Evolutionary conservation across 1,140 invertebrate genomes (phyloP).

Genomic region (Plutomurus gul): DNA sequence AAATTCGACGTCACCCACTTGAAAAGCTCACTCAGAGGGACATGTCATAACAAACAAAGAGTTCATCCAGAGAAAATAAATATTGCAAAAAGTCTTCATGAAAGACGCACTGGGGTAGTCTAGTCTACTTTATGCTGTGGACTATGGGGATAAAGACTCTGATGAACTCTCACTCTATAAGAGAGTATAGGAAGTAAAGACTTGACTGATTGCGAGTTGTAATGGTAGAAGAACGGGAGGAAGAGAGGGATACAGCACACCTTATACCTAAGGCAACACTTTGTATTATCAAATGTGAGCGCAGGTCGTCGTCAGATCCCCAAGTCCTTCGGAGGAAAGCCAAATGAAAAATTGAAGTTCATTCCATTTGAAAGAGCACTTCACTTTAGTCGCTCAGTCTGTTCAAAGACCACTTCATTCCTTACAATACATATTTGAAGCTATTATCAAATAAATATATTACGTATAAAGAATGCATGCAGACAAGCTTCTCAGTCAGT

Average conservation of each 20-base stretch:
- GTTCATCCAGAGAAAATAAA: conserved; percentile 46
- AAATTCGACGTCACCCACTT: conserved; percentile 53
- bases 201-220: background rate
- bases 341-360: conserved; percentile 50
- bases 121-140: background rate
- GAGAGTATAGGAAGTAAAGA: background rate
- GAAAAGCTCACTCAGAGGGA: conserved; percentile 40
- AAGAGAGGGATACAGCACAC: too few species aligned
- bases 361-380: conserved; percentile 40
- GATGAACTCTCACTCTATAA: background rate
- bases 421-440: background rate
- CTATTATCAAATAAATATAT: background rate
- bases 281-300: conserved; percentile 4
- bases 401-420: conserved; percentile 9
- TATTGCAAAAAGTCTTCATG: conserved; percentile 52
- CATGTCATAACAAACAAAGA: conserved; percentile 53
- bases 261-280: background rate
- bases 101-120: conserved; percentile 31
- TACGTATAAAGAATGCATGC: background rate
- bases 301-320: background rate
- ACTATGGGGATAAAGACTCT: background rate
- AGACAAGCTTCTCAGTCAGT: background rate
- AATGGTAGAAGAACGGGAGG: too few species aligned
- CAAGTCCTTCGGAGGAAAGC: background rate
- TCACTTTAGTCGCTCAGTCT: conserved; percentile 35